phyloP scores from a whole-genome alignment of 2,888 invertebrate species.

The Perizoma affinitatum region DNA sequence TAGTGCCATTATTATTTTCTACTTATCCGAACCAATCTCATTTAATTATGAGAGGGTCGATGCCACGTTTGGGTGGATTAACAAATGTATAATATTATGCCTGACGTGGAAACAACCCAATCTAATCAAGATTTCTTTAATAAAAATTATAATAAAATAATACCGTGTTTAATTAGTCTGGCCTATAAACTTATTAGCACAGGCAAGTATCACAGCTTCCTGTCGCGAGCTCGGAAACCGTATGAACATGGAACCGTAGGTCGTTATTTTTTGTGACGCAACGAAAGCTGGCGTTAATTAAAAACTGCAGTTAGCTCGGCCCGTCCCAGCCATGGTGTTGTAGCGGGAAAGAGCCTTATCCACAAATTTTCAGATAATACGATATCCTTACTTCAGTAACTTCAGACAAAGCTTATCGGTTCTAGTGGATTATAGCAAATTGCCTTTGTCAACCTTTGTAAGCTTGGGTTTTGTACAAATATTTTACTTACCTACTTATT shows the following conservation, averaged over 20 bases:
- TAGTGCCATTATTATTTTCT: conserved; percentile 66
- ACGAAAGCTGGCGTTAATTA: conserved; percentile 69
- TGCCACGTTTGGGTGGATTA: conserved; percentile 22
- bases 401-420: conserved; percentile 27
- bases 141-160: conserved; percentile 25
- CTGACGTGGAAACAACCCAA: conserved; percentile 9
- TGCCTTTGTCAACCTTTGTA: conserved; percentile 2
- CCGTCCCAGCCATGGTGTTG: conserved; percentile 24
- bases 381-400: conserved; percentile 29
- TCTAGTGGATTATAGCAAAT: conserved; percentile 22
- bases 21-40: conserved; percentile 37
- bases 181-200: conserved; percentile 34
- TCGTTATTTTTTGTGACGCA: conserved; percentile 59
- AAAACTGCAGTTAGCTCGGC: conserved; percentile 63
- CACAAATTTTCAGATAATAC: conserved; percentile 29
- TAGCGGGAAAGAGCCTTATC: conserved; percentile 27
- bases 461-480: neutral
- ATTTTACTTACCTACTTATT: too few relatives aligned
- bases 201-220: conserved; percentile 35
- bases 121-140: conserved; percentile 24
- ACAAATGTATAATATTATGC: conserved; percentile 6
- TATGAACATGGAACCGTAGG: conserved; percentile 55
- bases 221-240: conserved; percentile 49
- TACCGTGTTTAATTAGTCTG: conserved; percentile 16
- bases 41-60: conserved; percentile 33